Evolutionary conservation across 2,797 vertebrate species (phyloP).

Genomic region (Philypnodon macrostomus): DNA sequence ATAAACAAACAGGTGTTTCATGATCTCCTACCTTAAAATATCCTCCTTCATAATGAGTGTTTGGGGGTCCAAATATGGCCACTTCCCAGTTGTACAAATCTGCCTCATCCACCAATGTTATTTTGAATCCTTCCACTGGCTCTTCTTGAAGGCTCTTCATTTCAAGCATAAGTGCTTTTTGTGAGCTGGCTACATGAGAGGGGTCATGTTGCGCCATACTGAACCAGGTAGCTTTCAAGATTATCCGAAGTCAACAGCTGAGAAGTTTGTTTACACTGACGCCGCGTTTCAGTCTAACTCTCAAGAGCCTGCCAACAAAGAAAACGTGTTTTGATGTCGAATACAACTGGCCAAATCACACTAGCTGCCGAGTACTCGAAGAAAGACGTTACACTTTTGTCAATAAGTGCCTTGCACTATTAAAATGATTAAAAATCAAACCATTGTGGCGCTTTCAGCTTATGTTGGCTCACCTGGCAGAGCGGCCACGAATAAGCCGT

Average conservation of each 20-base stretch:
- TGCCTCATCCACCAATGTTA: conserved; percentile 92
- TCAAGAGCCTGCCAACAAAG: conserved; percentile 31
- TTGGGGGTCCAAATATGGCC: conserved; percentile 95
- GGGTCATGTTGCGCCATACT: conserved; percentile 84
- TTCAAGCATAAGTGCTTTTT: conserved; percentile 92
- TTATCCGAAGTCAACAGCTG: conserved; percentile 34
- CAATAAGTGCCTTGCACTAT: conserved; percentile 21
- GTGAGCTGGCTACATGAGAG: conserved; percentile 88
- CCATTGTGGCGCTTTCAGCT: conserved; percentile 51
- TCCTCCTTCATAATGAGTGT: conserved; percentile 94
- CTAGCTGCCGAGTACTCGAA: conserved; percentile 35
- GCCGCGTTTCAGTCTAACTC: conserved; percentile 19
- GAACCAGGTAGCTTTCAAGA: conserved; percentile 16
- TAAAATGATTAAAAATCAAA: conserved; percentile 17
- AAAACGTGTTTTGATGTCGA: conserved; percentile 30
- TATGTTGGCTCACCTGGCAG: conserved; percentile 48
- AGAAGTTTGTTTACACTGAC: conserved; percentile 40
- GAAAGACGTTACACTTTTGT: conserved; percentile 28
- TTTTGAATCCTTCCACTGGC: conserved; percentile 95
- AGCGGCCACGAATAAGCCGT: conserved; percentile 57
- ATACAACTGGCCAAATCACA: conserved; percentile 60
- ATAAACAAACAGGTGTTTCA: no score
- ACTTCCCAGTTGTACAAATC: conserved; percentile 99
- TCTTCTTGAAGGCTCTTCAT: conserved; percentile 98
- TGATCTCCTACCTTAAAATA: conserved; percentile 89